These are phyloP conservation scores for Garrulus glandarius DNA, from an alignment of 2,797 vertebrate species.

Conservation along the genomic window DNA sequence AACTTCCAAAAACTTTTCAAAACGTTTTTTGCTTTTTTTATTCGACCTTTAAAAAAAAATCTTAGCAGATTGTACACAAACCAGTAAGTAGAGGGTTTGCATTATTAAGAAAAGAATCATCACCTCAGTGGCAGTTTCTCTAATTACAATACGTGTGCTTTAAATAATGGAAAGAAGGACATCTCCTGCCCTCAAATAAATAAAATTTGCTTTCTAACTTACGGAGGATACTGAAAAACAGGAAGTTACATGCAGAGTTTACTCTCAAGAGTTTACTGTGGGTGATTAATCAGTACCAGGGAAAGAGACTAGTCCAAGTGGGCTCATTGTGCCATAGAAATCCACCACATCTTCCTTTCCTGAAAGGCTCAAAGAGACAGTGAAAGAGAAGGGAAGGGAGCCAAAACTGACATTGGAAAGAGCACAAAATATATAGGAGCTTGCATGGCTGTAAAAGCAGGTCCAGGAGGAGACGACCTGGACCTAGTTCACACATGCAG, in stretches of 20 bases:
- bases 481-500: neutral
- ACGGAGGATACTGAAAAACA: neutral
- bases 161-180: conserved; percentile 16
- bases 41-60: conserved; percentile 3
- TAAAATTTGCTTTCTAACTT: neutral
- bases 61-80: conserved; percentile 60
- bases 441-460: neutral
- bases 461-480: neutral
- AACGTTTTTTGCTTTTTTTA: conserved; percentile 53
- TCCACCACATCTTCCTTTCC: neutral
- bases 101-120: conserved; percentile 53
- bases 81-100: conserved; percentile 42
- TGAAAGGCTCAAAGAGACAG: neutral
- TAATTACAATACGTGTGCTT: neutral
- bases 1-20: conserved; percentile 60
- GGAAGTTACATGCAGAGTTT: neutral
- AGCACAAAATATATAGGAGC: neutral
- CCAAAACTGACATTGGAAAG: neutral
- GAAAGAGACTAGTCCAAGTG: neutral
- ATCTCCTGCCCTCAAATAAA: neutral
- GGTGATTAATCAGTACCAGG: neutral
- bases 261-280: neutral
- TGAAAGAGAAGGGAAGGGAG: neutral
- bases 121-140: conserved; percentile 19
- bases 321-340: neutral